Conservation (phyloP, 2,888 invertebrate genomes). For the Galeruca laticollis region DNA sequence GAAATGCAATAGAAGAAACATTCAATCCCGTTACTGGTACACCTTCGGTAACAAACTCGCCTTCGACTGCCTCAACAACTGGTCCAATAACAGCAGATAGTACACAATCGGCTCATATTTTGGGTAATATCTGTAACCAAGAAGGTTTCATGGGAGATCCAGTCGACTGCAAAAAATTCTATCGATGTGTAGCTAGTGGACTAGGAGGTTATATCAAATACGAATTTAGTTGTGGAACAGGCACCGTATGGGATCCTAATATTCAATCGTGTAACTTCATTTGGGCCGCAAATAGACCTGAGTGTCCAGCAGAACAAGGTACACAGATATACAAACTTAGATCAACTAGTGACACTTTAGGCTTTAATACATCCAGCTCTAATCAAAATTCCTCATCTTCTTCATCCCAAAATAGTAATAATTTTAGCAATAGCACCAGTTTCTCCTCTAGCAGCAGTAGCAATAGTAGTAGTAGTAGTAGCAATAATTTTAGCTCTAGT, state of each 20-base stretch:
- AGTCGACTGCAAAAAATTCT: conserved; percentile 80
- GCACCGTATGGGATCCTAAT: conserved; percentile 82
- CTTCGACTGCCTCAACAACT: conserved; percentile 37
- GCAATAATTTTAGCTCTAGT: conserved; percentile 5
- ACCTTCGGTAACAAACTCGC: conserved; percentile 32
- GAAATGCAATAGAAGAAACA: conserved; percentile 67
- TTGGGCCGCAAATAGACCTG: conserved; percentile 71
- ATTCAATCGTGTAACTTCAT: conserved; percentile 80
- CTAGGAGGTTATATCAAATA: conserved; percentile 74
- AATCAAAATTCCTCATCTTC: conserved; percentile 46
- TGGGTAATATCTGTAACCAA: conserved; percentile 66
- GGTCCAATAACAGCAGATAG: conserved; percentile 33
- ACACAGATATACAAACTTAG: conserved; percentile 20
- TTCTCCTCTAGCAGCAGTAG: conserved; percentile 14
- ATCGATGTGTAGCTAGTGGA: conserved; percentile 78
- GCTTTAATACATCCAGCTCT: conserved; percentile 31
- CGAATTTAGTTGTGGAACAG: conserved; percentile 80
- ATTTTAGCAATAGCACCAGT: conserved; percentile 17
- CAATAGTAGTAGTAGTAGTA: conserved; percentile 25
- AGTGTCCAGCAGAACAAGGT: conserved; percentile 53
- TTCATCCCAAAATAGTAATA: conserved; percentile 40
- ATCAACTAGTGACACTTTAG: conserved; percentile 9
- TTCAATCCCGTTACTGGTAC: conserved; percentile 41
- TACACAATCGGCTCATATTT: conserved; percentile 23
- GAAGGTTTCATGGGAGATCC: conserved; percentile 82